Percentiles rank a stretch among this genome's conserved stretches.
Evolutionary conservation across 2,113 vertebrate species (phyloP).

Genomic region (Sula dactylatra): DNA sequence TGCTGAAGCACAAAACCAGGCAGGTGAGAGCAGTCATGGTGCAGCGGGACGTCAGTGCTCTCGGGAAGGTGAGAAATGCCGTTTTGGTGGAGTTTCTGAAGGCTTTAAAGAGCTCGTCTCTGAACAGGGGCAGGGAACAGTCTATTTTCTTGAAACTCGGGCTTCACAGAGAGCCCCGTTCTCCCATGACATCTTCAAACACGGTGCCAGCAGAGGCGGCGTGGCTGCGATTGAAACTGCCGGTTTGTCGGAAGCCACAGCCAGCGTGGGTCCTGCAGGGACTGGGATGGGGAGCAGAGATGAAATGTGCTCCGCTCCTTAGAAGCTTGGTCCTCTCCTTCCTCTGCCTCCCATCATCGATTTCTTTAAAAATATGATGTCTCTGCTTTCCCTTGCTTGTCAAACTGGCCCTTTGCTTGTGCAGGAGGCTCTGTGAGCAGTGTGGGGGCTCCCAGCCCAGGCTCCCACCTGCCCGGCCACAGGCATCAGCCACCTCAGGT

Average conservation of each 20-base stretch:
- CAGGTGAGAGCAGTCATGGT: background rate
- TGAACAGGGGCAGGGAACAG: background rate
- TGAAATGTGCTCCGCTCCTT: background rate
- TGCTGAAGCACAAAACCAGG: background rate
- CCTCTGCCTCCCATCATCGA: background rate
- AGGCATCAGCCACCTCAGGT: background rate
- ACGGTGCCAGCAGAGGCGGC: background rate
- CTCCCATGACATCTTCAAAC: slow-evolving; percentile 36
- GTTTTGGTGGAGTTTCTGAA: background rate
- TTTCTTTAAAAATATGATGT: background rate
- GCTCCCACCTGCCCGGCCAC: accelerated
- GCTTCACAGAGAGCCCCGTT: slow-evolving; percentile 25
- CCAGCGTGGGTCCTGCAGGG: background rate
- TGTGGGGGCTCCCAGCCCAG: background rate
- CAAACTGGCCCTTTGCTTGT: background rate
- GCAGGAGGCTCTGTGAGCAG: background rate
- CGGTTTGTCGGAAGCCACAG: background rate
- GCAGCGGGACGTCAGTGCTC: background rate
- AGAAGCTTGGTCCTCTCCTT: background rate
- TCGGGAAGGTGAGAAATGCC: background rate
- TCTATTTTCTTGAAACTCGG: background rate
- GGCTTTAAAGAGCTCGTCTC: background rate
- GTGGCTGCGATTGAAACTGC: background rate
- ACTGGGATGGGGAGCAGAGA: background rate
- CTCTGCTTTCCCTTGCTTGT: background rate